Conservation (phyloP, 1,140 invertebrate genomes). For the Brachionus angularis region DNA sequence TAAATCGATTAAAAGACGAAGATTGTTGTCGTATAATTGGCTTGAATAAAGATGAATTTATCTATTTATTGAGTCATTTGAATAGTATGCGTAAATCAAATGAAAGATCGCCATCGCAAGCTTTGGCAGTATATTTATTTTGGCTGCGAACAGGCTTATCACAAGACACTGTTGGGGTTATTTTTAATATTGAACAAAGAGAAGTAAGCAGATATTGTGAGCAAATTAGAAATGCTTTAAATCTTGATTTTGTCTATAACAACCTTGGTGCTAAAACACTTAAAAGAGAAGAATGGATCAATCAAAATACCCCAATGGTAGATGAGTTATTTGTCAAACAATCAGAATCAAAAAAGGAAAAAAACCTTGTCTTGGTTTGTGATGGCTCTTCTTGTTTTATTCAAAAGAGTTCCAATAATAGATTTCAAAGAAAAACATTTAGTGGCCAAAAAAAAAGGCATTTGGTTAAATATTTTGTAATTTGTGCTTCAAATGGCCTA, state of each 20-base stretch:
- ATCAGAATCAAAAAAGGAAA: no score
- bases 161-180: neutral
- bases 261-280: neutral
- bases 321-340: no score
- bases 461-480: neutral
- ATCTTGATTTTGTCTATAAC: neutral
- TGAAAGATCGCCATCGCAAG: no score
- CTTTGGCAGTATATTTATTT: no score
- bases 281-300: neutral
- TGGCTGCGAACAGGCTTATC: neutral
- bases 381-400: constrained; percentile 3
- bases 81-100: no score
- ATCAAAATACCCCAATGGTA: no score
- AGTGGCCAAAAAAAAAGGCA: constrained; percentile 10
- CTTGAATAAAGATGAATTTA: no score
- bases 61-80: no score
- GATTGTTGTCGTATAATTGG: no score
- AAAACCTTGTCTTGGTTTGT: no score
- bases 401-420: constrained; percentile 4
- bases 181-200: neutral
- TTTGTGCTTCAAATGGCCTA: constrained; percentile 3
- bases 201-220: constrained; percentile 5
- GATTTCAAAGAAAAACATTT: neutral
- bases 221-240: constrained; percentile 18
- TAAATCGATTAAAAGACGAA: no score